Evolutionary conservation across 2,888 invertebrate species (phyloP).

Genomic region (Azorinus chamasolen): DNA sequence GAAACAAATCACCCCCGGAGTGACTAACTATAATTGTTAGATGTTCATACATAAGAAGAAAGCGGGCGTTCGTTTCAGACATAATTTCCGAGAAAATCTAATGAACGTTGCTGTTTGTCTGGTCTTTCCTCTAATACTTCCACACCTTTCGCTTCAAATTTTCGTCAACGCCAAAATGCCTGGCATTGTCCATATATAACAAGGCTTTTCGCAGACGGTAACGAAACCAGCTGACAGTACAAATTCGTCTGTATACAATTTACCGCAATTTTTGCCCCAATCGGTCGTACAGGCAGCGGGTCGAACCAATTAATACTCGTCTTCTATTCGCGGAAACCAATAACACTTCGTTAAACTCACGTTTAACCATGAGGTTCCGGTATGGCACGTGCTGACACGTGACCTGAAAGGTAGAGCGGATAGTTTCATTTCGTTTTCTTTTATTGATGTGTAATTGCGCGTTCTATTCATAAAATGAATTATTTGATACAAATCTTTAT

Average conservation of each 20-base stretch:
- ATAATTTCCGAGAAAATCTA: no score
- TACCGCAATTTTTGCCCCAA: not conserved
- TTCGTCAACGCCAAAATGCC: not conserved
- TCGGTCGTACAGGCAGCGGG: not conserved
- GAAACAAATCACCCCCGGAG: no score
- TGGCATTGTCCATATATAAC: conserved; percentile 4
- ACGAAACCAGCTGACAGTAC: conserved; percentile 2
- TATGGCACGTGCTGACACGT: conserved; percentile 2
- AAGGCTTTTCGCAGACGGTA: not conserved
- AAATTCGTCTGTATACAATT: not conserved
- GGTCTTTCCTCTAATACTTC: no score
- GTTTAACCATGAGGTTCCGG: not conserved
- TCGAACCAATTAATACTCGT: conserved; percentile 5
- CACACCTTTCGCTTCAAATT: conserved; percentile 32
- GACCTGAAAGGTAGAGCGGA: not conserved
- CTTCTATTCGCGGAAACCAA: conserved; percentile 6
- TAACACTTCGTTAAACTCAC: not conserved
- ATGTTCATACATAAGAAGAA: no score
- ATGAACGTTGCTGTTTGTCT: no score
- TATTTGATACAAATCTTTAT: conserved; percentile 9
- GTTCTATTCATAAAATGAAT: conserved; percentile 8
- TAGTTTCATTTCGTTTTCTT: conserved; percentile 5
- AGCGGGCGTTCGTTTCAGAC: no score
- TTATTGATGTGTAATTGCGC: conserved; percentile 11
- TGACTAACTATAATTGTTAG: no score